Evolutionary conservation across 2,888 invertebrate species (phyloP).

Genomic region (Mamestra brassicae): DNA sequence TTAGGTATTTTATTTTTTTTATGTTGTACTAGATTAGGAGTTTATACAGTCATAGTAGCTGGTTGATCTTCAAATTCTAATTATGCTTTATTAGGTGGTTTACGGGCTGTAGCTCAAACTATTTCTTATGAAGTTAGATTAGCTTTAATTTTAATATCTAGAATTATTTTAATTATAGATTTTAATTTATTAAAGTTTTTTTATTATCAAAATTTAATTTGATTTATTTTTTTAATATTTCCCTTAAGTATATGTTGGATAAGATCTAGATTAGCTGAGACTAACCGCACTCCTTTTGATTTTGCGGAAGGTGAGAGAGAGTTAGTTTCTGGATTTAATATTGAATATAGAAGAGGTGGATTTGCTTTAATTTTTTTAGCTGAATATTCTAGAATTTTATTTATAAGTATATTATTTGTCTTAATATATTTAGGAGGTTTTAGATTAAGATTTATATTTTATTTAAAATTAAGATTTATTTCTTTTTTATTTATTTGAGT

Average conservation of each 20-base stretch:
- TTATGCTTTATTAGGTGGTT: constrained; percentile 93
- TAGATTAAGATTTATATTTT: constrained; percentile 87
- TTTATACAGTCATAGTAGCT: constrained; percentile 92
- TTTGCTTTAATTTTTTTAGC: constrained; percentile 94
- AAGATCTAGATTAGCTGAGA: constrained; percentile 92
- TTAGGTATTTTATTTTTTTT: constrained; percentile 88
- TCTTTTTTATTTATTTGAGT: constrained; percentile 92
- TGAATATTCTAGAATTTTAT: constrained; percentile 93
- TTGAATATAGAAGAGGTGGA: constrained; percentile 93
- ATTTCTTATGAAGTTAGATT: constrained; percentile 95
- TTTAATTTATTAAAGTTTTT: constrained; percentile 90
- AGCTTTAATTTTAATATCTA: constrained; percentile 92
- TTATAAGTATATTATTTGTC: constrained; percentile 92
- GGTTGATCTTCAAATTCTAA: constrained; percentile 94
- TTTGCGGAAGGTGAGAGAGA: background rate
- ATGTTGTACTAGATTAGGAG: constrained; percentile 91
- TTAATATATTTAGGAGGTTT: constrained; percentile 89
- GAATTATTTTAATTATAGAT: constrained; percentile 90
- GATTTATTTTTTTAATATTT: constrained; percentile 90
- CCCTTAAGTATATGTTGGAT: constrained; percentile 91
- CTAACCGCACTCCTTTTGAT: constrained; percentile 94
- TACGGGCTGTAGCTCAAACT: constrained; percentile 93
- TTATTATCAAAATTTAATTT: constrained; percentile 87
- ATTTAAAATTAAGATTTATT: constrained; percentile 90
- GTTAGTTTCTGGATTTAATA: constrained; percentile 90